Conservation (phyloP, 2,113 vertebrate species). For the Egretta garzetta region DNA sequence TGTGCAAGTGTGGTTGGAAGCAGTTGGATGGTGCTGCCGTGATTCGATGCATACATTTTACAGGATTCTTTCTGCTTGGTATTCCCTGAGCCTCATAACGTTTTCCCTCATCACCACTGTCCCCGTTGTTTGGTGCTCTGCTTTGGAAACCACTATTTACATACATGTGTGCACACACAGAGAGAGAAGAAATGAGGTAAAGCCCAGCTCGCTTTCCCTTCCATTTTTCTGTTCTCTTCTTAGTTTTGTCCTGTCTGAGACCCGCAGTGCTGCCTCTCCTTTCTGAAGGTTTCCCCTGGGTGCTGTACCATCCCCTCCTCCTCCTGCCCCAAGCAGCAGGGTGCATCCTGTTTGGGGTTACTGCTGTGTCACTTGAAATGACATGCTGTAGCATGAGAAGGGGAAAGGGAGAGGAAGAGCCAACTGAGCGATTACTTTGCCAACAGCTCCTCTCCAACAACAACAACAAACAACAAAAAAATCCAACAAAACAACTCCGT, state of each 20-base stretch:
- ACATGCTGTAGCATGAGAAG: not conserved
- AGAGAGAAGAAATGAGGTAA: not conserved
- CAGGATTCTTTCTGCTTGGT: not conserved
- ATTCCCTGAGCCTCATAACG: not conserved
- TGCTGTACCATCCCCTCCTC: not conserved
- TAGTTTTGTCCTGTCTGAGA: not conserved
- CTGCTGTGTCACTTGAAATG: not conserved
- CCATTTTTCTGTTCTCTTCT: not conserved
- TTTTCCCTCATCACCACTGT: not conserved
- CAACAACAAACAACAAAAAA: too few relatives aligned
- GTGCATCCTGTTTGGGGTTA: conserved; percentile 30
- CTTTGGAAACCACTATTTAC: not conserved
- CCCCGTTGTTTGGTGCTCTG: not conserved
- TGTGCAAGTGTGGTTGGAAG: not conserved
- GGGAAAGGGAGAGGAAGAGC: not conserved
- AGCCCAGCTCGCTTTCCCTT: not conserved
- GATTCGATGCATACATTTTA: not conserved
- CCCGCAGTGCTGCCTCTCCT: not conserved
- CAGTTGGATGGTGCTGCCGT: not conserved
- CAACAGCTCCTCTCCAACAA: not conserved
- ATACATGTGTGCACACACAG: rapidly evolving
- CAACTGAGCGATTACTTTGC: not conserved
- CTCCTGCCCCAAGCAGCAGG: not conserved
- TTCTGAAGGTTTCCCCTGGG: not conserved
- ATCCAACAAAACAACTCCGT: not conserved